A percentile compares a stretch with the other conserved stretches of the same genome.
These are phyloP conservation scores for Anarhynchus alexandrinus DNA, from an alignment of 2,113 vertebrate genomes.

Conservation along the genomic window DNA sequence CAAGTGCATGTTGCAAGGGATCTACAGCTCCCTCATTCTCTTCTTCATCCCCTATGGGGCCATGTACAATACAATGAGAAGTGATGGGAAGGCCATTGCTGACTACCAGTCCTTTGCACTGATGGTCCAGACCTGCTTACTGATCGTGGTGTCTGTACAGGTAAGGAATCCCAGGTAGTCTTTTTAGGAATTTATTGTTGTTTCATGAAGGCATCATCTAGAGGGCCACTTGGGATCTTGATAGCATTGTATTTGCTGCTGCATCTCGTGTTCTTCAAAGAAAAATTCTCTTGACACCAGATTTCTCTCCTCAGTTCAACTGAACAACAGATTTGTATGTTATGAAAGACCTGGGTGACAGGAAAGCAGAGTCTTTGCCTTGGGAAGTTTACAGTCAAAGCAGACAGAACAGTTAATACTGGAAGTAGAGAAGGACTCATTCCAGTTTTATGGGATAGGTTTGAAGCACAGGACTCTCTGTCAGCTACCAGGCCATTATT, in stretches of 20 bases:
- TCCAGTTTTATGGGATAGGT: not conserved
- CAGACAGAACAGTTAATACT: not conserved
- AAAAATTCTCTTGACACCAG: not conserved
- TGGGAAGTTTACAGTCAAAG: not conserved
- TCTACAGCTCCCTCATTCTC: constrained; percentile 92
- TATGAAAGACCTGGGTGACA: not conserved
- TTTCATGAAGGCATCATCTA: not conserved
- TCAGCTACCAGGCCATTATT: not conserved
- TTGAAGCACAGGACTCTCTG: not conserved
- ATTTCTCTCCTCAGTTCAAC: not conserved
- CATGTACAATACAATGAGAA: constrained; percentile 79
- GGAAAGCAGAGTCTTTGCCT: not conserved
- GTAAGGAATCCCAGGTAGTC: constrained; percentile 56
- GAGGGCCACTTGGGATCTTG: not conserved
- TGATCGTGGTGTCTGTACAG: constrained; percentile 85
- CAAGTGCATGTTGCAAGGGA: constrained; percentile 82
- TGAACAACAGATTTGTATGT: not conserved
- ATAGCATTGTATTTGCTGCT: not conserved
- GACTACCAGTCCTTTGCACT: constrained; percentile 95
- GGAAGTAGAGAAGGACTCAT: not conserved
- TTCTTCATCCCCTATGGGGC: constrained; percentile 91
- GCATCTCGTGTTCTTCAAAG: not conserved
- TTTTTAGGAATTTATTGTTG: not conserved
- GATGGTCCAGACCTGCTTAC: constrained; percentile 87
- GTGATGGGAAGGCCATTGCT: constrained; percentile 86